Percentiles rank a stretch among this genome's conserved stretches.
These are phyloP conservation scores for Connochaetes taurinus DNA, from an alignment of 2,113 vertebrate genomes.

Conservation along the genomic window DNA sequence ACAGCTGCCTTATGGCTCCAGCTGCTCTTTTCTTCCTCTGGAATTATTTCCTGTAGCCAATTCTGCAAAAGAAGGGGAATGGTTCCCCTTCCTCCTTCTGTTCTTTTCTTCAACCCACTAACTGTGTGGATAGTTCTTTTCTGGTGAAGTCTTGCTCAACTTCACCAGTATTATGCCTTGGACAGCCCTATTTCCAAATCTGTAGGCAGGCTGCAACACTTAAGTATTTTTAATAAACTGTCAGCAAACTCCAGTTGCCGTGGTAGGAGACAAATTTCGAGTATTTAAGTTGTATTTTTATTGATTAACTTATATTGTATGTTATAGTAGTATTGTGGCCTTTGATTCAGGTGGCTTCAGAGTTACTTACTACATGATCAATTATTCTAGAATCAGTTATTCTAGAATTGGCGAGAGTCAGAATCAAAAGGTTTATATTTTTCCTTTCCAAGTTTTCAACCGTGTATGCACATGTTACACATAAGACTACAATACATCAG, in stretches of 20 bases:
- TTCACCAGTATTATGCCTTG: neutral
- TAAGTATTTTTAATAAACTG: constrained; percentile 2
- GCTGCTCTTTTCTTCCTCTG: neutral
- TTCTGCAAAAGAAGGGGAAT: neutral
- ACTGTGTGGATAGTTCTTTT: neutral
- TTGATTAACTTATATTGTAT: neutral
- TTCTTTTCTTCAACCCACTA: neutral
- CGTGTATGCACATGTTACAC: neutral
- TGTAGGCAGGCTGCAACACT: neutral
- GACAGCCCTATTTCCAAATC: neutral
- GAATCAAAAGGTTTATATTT: neutral
- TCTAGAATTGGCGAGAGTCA: neutral
- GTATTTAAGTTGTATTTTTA: neutral
- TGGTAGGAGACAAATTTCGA: neutral
- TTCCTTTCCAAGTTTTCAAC: neutral
- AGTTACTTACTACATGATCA: neutral
- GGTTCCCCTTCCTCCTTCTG: neutral
- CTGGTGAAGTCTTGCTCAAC: neutral
- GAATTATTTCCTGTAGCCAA: neutral
- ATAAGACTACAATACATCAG: neutral
- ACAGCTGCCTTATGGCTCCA: neutral
- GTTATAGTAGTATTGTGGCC: neutral
- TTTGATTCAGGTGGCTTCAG: neutral
- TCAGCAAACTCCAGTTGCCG: neutral
- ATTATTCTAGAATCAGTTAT: neutral